Percentiles rank a stretch among this genome's conserved stretches.
Conservation (phyloP, 2,888 invertebrate species). For the Scrobipalpa atriplicella region DNA sequence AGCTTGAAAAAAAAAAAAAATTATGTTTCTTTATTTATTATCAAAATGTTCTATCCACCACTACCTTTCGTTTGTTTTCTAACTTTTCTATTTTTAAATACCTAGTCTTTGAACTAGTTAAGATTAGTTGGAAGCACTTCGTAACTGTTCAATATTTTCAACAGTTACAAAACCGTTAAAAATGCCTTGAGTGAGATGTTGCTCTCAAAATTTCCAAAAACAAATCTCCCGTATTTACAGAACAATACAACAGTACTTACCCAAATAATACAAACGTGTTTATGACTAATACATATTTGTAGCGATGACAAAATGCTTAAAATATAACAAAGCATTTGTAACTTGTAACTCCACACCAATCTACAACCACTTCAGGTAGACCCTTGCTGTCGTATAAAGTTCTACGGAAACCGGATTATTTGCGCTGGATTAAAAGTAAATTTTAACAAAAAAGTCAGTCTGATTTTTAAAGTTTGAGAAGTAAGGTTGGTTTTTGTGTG, state of each 20-base stretch:
- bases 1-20: no score
- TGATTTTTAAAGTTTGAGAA: slow-evolving; percentile 37
- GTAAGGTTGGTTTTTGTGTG: slow-evolving; percentile 44
- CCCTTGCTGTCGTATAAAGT: background rate
- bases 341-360: slow-evolving; percentile 74
- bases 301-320: slow-evolving; percentile 73
- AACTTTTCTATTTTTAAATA: no score
- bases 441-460: slow-evolving; percentile 28
- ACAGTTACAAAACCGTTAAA: slow-evolving; percentile 5
- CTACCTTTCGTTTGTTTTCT: no score
- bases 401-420: background rate
- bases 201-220: slow-evolving; percentile 1
- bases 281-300: slow-evolving; percentile 70
- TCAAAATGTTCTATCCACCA: no score
- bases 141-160: background rate
- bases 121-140: background rate
- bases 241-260: slow-evolving; percentile 18
- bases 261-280: slow-evolving; percentile 41
- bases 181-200: background rate
- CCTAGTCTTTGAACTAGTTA: no score
- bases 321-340: slow-evolving; percentile 70
- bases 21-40: no score
- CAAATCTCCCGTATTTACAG: slow-evolving; percentile 36
- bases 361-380: background rate
- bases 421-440: background rate